phyloP scores from a whole-genome alignment of 2,888 invertebrate genomes.

The Coremacera marginata region DNA sequence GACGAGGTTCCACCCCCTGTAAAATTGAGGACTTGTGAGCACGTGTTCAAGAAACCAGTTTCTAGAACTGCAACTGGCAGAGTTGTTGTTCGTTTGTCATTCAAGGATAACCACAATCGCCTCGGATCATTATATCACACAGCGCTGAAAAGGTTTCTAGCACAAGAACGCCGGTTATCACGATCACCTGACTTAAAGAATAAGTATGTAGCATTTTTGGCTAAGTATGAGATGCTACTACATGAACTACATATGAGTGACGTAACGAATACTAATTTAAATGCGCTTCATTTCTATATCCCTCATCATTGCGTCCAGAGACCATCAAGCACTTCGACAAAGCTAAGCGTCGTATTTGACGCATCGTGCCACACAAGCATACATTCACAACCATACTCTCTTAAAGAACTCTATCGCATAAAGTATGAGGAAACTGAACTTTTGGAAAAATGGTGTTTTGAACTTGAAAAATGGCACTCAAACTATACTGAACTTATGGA shows the following conservation, averaged over 20 bases:
- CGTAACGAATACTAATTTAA: background rate
- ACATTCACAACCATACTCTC: constrained; percentile 42
- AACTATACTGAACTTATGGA: no score
- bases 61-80: background rate
- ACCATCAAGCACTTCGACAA: no score
- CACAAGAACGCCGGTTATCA: constrained; percentile 40
- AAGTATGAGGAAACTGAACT: background rate
- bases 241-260: no score
- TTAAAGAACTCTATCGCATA: no score
- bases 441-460: background rate
- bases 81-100: constrained; percentile 31
- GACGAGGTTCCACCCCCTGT: background rate
- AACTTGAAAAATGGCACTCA: no score
- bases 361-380: constrained; percentile 35
- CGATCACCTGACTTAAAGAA: constrained; percentile 29
- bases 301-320: constrained; percentile 45
- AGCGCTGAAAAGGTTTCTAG: constrained; percentile 38
- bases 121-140: constrained; percentile 29
- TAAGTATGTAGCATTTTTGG: no score
- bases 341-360: no score
- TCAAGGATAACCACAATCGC: constrained; percentile 22
- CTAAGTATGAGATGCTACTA: no score
- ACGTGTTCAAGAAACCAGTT: constrained; percentile 15
- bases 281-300: constrained; percentile 32
- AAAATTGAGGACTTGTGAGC: constrained; percentile 24